Evolutionary conservation across 2,113 vertebrate species (phyloP).

Genomic region (Tursiops truncatus): DNA sequence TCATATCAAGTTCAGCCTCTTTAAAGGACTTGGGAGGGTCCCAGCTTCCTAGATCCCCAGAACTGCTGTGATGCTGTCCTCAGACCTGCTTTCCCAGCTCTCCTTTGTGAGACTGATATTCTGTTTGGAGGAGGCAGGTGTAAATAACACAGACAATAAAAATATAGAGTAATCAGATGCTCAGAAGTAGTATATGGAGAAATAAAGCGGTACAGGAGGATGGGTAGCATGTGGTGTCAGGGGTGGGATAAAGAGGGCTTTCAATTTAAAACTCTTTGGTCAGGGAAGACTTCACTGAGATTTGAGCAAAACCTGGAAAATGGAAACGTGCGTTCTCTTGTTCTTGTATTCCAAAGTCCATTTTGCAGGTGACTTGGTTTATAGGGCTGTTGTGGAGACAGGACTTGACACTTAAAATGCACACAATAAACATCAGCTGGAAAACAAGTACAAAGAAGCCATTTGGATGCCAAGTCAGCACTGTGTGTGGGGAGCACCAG

Average conservation of each 20-base stretch:
- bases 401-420: neutral
- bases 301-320: neutral
- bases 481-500: neutral
- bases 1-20: neutral
- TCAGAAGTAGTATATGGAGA: neutral
- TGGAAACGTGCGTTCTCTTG: neutral
- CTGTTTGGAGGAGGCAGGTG: neutral
- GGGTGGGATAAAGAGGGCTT: fast-evolving
- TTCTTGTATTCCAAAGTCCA: neutral
- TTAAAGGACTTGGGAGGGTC: neutral
- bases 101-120: neutral
- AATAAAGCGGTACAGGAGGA: neutral
- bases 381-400: neutral
- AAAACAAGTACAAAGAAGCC: neutral
- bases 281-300: neutral
- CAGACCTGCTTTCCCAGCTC: neutral
- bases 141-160: neutral
- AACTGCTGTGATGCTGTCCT: neutral
- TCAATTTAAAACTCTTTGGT: neutral
- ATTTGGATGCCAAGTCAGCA: fast-evolving
- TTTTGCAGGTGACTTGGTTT: neutral
- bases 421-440: neutral
- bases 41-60: neutral
- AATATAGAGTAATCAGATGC: neutral
- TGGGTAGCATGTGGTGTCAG: fast-evolving